Base-by-base conservation (phyloP, 1,140 invertebrate genomes). In the Lethrus apterus region DNA sequence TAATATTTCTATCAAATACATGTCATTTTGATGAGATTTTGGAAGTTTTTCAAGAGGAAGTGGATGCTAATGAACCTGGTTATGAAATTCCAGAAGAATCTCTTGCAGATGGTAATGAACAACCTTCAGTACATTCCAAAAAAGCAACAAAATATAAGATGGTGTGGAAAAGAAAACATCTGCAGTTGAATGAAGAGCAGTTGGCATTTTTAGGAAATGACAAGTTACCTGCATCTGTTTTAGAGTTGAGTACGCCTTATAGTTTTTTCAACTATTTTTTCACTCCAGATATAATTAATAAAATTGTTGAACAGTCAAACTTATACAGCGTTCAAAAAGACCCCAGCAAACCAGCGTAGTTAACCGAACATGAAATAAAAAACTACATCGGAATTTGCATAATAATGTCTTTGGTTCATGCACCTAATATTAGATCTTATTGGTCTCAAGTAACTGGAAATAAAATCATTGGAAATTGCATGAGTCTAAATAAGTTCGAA, bases 401-500 rank as follows among this genome's bases (percentile, higher is more conserved):
- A n/a, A n/a, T n/a, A n/a, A 65, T 54, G 43, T 66, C 60, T 42
- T 44, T 66, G 20, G 51, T 63, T 48, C 48, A 56, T 51, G 60
- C 59, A 52, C 57, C 59, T 38, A 66, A 62, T 45, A 54, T 40
- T 8, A 56, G 58, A 41, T 33, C 43, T 21, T 61, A 57, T 50
- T 65, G 60, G 57, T 52, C 44, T 48, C 50, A 58, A 44, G 54
- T 57, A 47, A 51, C 59, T 46, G 55, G 58, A 55, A 64, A 57
- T 57, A 40, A 57, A 36, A 55, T 35, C 20, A 58, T 66, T 47
- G 54, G 47, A 49, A 53, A 59, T 54, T 52, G 51, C n/a, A 66
- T 62, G 59, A 31, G 53, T 13, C 34, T 58, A 18, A 68, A 67
- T 21, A 52, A 52, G 46, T 68, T 64, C 48, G 60, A 66, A 55